Evolutionary conservation across 2,797 vertebrate genomes (phyloP).

Genomic region (Channa striata): DNA sequence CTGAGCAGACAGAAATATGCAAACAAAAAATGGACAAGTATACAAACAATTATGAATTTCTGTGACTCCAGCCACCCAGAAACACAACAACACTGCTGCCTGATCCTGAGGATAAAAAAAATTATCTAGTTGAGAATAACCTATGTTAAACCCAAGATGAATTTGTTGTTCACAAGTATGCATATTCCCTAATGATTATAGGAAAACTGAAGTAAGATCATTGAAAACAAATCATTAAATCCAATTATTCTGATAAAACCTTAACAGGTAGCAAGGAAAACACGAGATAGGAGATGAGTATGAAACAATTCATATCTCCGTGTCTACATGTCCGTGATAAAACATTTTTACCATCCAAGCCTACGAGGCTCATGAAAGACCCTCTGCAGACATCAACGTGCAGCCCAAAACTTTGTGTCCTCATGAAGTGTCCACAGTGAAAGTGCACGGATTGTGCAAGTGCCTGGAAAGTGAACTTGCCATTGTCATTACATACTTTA

Average conservation of each 20-base stretch:
- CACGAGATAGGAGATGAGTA: background rate
- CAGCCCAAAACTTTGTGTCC: too few species aligned
- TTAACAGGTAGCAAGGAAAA: background rate
- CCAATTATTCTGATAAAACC: background rate
- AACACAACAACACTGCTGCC: too few species aligned
- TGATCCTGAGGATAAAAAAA: too few species aligned
- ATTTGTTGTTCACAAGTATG: background rate
- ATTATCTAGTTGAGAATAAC: background rate
- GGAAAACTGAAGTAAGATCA: background rate
- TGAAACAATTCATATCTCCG: too few species aligned
- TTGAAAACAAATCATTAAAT: background rate
- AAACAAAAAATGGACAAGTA: constrained; percentile 20
- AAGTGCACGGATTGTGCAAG: too few species aligned
- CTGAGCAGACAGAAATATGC: constrained; percentile 20
- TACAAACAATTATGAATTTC: constrained; percentile 29
- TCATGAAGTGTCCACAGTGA: too few species aligned
- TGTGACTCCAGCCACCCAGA: constrained; percentile 23
- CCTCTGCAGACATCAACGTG: too few species aligned
- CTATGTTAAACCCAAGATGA: background rate
- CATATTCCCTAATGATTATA: background rate
- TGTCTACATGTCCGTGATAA: too few species aligned
- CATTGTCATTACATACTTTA: too few species aligned
- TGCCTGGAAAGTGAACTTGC: too few species aligned
- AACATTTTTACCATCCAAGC: too few species aligned
- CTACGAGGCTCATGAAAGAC: too few species aligned